Base-by-base conservation (phyloP, 2,888 invertebrate species). In the Brenthis hecate region DNA sequence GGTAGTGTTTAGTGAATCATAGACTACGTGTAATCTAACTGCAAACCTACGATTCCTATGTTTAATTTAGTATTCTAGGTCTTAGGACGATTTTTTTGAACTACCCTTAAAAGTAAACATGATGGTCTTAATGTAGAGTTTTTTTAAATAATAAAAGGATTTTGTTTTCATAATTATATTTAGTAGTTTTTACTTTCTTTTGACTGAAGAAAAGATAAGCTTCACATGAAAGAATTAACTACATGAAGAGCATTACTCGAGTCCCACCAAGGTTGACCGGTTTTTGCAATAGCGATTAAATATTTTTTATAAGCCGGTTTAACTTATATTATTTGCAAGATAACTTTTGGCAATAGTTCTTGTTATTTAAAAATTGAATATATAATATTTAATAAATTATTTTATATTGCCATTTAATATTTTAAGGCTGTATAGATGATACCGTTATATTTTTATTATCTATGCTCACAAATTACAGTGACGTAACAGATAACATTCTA, bases 261-360 rank as follows among this genome's bases (percentile, higher is more conserved):
- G 56, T 53, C 58, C 69, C 74, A 73, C 76, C 86, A 85, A 86
- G 86, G 86, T 69, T 83, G 79, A 72, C 83, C 71, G 76, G 81
- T 85, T 85, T 85, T 85, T 85, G 79, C 80, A 75, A 69, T 73
- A 72, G 28, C 73, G 76, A 77, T 80, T 80, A 78, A 81, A 50
- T 76, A 76, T 79, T 79, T 80, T 78, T 78, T 74, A 73, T 70
- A 66, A 66, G 55, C 72, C 65, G 65, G 70, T 70, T 66, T 61
- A 36, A 50, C n/a, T 65, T 56, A 61, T 19, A 50, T 43, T 58
- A 62, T 62, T 23, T 43, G n/a, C 50, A 50, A 62, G 50, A 55
- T 48, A 19, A 32, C 16, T 57, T 51, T 48, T 16, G 36, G 2
- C 3, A 28, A 32, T 48, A 14, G 11, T 4, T 28, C 5, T 13